Evolutionary conservation across 2,113 vertebrate species (phyloP), one percentile per base, ranked within the genome.

Genomic region (Leptobrachium ailaonicum): DNA sequence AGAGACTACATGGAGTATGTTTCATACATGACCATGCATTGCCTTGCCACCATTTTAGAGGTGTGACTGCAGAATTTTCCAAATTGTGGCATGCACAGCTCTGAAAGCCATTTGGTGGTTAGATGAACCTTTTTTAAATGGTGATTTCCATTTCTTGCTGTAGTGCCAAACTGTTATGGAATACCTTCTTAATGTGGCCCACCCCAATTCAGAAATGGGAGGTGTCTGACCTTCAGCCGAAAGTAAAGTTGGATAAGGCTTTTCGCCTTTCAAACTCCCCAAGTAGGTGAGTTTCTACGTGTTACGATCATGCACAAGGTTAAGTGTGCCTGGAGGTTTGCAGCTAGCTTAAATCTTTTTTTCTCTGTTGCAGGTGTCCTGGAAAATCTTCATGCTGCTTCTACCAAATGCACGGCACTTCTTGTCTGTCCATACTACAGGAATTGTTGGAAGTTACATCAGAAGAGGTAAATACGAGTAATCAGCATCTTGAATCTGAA

Each of bases 161-260:
- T 85, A 99, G 98, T 47, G 97, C 98, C 72, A n/a, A n/a, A 96
- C 95, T 1, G 93, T 99, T 54, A 98, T 99, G 96, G 98, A 99
- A 86, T 97, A 96, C 89, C 91, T 99, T 83, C 97, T 99, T 84
- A 99, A 99, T 11, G 96, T 99, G 83, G 96, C 97, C 40, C 97
- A 6, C 94, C 93, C 2, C 97, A 99, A 86, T 99, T 99, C 82
- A 92, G 97, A 20, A 85, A 84, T 99, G 98, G 98, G 98, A 99
- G 86, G 95, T 99, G 66, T 84, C 91, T 53, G 94, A 91, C 0
- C 91, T 97, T 81, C 91, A 91, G 7, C 69, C 92, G 43, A 88
- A 85, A 67, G 63, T 99, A 2, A 93, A 88, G 83, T 1, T 92
- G 81, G 98, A 99, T 89, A 98, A 94, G 82, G 89, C 89, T n/a